These are phyloP conservation scores for Edolisoma coerulescens DNA, from an alignment of 2,113 vertebrate species.

Conservation along the genomic window DNA sequence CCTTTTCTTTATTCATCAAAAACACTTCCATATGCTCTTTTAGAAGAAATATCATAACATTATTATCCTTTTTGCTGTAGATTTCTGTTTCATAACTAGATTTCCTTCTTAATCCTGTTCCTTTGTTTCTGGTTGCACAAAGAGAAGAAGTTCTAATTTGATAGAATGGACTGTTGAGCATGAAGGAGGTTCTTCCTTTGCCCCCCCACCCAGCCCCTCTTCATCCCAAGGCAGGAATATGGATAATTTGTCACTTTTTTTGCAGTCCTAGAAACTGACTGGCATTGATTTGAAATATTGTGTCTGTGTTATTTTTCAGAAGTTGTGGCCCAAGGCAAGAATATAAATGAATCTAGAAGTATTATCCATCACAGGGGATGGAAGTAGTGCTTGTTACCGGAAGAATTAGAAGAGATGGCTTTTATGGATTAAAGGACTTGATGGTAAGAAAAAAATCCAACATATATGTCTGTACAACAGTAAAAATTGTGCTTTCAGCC, in stretches of 20 bases:
- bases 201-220: too few relatives aligned
- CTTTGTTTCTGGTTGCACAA: neutral
- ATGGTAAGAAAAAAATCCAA: neutral
- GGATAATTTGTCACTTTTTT: neutral
- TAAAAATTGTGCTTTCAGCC: neutral
- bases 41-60: neutral
- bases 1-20: neutral
- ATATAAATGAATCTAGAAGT: neutral
- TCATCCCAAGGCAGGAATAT: neutral
- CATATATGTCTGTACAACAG: accelerated
- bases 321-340: neutral
- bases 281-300: neutral
- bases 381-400: neutral
- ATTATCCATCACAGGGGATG: neutral
- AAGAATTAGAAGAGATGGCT: neutral
- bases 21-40: neutral
- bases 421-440: neutral
- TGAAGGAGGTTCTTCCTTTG: neutral
- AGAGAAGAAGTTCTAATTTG: neutral
- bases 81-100: neutral
- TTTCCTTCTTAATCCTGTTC: neutral
- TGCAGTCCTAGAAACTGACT: neutral
- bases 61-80: neutral
- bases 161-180: neutral
- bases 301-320: neutral